Conservation (phyloP, 2,797 vertebrate species). For the Sebastes itinus region DNA sequence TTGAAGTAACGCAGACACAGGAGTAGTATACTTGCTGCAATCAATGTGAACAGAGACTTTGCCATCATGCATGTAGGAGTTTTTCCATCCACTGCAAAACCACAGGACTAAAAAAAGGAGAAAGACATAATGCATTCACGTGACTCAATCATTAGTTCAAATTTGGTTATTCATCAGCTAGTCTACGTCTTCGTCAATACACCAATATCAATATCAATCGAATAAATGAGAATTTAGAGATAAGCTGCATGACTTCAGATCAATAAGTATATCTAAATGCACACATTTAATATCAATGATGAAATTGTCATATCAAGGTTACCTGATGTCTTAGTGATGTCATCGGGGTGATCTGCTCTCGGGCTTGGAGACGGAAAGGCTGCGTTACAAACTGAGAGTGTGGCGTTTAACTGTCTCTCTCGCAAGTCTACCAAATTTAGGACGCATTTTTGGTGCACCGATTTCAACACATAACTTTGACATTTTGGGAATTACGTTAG, state of each 20-base stretch:
- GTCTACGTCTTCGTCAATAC: slow-evolving; percentile 16
- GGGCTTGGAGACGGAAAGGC: too few relatives aligned
- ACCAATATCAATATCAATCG: neutral
- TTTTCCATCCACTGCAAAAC: slow-evolving; percentile 16
- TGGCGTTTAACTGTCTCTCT: too few relatives aligned
- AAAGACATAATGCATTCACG: neutral
- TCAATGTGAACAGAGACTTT: slow-evolving; percentile 1
- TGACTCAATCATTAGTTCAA: neutral
- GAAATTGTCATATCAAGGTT: neutral
- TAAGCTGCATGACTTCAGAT: neutral
- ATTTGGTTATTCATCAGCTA: slow-evolving; percentile 9
- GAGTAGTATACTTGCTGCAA: slow-evolving; percentile 13
- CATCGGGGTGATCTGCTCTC: too few relatives aligned
- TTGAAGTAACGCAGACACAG: slow-evolving; percentile 17
- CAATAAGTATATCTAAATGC: neutral
- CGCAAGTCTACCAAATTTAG: too few relatives aligned
- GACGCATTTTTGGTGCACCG: too few relatives aligned
- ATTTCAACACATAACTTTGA: neutral
- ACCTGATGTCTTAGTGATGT: too few relatives aligned
- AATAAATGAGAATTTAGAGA: slow-evolving; percentile 5
- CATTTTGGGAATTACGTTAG: neutral
- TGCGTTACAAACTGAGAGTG: too few relatives aligned
- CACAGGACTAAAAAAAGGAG: neutral
- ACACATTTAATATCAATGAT: neutral
- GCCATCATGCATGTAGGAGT: slow-evolving; percentile 35